These are phyloP conservation scores for Pseudopleuronectes americanus DNA, from an alignment of 2,797 vertebrate species.

Conservation along the genomic window DNA sequence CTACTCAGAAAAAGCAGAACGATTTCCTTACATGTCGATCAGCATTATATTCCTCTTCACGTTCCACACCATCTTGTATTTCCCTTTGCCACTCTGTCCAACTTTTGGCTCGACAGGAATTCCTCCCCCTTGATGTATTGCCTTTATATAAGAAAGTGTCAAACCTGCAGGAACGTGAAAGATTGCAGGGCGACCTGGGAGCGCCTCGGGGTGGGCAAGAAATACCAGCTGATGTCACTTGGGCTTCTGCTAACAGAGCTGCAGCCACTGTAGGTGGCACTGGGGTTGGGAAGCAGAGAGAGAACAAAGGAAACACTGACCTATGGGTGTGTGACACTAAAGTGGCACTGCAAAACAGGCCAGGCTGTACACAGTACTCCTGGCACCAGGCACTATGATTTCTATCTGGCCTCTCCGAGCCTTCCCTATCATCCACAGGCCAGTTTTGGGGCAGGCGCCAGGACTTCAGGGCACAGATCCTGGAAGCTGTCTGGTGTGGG, in stretches of 20 bases:
- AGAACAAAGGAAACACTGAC: constrained; percentile 68
- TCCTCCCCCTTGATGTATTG: constrained; percentile 81
- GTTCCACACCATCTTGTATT: constrained; percentile 52
- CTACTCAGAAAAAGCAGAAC: background rate
- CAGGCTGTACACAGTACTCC: constrained; percentile 17
- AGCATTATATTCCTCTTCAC: constrained; percentile 21
- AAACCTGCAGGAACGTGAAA: constrained; percentile 80
- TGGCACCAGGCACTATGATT: constrained; percentile 47
- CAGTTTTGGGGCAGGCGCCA: constrained; percentile 49
- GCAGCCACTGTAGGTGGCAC: constrained; percentile 58
- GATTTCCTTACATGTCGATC: constrained; percentile 1
- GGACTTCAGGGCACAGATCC: constrained; percentile 45
- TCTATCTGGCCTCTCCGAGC: constrained; percentile 56
- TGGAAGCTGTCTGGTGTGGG: constrained; percentile 49
- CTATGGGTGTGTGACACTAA: constrained; percentile 56
- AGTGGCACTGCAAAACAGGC: constrained; percentile 39
- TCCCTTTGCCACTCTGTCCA: constrained; percentile 47
- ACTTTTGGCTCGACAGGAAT: constrained; percentile 67
- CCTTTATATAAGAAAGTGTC: constrained; percentile 85
- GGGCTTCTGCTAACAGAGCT: constrained; percentile 68
- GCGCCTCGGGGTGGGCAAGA: constrained; percentile 75
- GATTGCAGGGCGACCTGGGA: constrained; percentile 77
- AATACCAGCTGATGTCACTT: constrained; percentile 76
- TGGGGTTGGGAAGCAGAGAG: constrained; percentile 33
- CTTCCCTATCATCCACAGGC: constrained; percentile 60